Base-by-base conservation (phyloP, 2,797 vertebrate genomes). In the Babyrousa celebensis region DNA sequence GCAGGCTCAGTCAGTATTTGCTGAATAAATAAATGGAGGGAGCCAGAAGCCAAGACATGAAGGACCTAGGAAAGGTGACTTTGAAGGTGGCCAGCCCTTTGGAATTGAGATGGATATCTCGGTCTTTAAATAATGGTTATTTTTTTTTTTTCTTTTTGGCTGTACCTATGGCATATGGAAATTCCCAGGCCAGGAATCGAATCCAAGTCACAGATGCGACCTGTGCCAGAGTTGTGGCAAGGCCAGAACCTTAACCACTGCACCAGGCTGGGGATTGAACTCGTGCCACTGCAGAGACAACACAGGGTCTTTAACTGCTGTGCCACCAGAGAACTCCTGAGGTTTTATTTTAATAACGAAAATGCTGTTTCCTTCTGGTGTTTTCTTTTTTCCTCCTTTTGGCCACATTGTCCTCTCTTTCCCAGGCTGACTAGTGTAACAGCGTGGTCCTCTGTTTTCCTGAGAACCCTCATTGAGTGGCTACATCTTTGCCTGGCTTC, bases 301-400 rank as follows among this genome's bases (percentile, higher is more conserved):
- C 9, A 10, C 43, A 48, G 43, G 43, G 43, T 48, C 43, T 48
- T 48, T 48, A 48, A 48, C 43, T 48, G 43, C 43, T 48, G 43
- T 48, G 43, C 43, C 43, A 48, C 43, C 5, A 48, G 43, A 10
- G 43, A 48, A 48, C 43, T 48, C 43, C 43, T n/a, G 48, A 43
- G 27, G 9, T 29, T 97, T 91, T 17, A 48, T 48, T 89, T 89
- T 65, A 86, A 29, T 52, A 78, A 89, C 11, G 4, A 20, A 83
- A 95, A 86, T 23, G n/a, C 7, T 18, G 27, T 62, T 85, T 85
- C 17, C 6, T 48, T 32, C 12, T 1, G 65, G 58, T 40, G 4
- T 8, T 12, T 80, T 77, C 32, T 71, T 21, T 54, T 1, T 16
- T 67, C n/a, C 27, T 52, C 25, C 43, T 89, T 82, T 62, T 5